Conservation (phyloP, 2,797 vertebrate genomes). For the Centroberyx gerrardi region DNA sequence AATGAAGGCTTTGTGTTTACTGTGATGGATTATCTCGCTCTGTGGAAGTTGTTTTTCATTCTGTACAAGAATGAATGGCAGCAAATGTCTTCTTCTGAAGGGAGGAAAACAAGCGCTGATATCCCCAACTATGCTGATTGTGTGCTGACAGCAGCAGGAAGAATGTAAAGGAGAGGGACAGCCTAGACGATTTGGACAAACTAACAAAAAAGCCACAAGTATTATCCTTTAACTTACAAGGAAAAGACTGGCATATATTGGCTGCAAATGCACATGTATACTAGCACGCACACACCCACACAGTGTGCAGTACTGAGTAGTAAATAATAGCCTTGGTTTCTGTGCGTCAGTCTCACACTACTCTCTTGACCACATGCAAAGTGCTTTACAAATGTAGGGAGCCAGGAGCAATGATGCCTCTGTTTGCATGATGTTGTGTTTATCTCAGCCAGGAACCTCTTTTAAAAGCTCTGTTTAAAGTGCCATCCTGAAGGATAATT, state of each 20-base stretch:
- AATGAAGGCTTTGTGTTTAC: too few species aligned
- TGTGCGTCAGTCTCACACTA: background rate
- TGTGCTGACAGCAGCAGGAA: too few species aligned
- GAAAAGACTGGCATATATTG: constrained; percentile 41
- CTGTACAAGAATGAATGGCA: too few species aligned
- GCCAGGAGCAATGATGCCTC: constrained; percentile 5
- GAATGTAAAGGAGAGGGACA: too few species aligned
- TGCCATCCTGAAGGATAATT: background rate
- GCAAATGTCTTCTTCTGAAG: too few species aligned
- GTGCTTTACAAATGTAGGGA: background rate
- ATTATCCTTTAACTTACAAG: background rate
- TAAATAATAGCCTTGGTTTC: constrained; percentile 39
- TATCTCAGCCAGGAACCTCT: constrained; percentile 17
- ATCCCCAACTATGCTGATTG: too few species aligned
- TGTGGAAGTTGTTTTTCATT: too few species aligned
- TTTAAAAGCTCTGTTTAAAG: constrained; percentile 8
- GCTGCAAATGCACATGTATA: background rate
- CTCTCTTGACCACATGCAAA: too few species aligned
- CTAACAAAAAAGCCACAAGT: too few species aligned
- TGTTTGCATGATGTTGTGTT: constrained; percentile 51
- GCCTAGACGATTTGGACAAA: too few species aligned
- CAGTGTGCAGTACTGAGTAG: constrained; percentile 33
- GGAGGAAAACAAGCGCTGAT: too few species aligned
- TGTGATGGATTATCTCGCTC: too few species aligned
- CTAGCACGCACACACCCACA: constrained; percentile 35